Percentiles rank a stretch among this genome's conserved stretches.
These are phyloP conservation scores for Aplysina aerophoba DNA, from an alignment of 37 sponge, comb jelly and placozoan species.

Conservation along the genomic window DNA sequence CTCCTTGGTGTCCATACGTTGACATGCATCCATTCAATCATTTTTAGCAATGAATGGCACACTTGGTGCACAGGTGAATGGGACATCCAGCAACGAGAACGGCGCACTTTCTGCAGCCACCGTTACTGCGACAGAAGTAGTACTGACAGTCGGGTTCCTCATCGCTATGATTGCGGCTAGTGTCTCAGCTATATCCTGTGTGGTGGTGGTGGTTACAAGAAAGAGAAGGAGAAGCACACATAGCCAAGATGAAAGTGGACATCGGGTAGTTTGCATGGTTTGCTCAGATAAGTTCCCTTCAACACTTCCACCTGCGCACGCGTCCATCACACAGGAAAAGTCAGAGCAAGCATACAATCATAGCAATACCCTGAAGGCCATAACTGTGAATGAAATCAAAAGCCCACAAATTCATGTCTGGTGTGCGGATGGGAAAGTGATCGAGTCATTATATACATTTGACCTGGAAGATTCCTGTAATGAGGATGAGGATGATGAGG, in stretches of 20 bases:
- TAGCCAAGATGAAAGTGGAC: neutral
- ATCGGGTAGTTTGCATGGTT: neutral
- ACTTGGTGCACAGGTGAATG: too few relatives aligned
- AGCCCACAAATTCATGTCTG: neutral
- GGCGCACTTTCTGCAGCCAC: neutral
- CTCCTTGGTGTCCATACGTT: too few relatives aligned
- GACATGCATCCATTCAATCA: too few relatives aligned
- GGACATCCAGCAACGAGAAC: too few relatives aligned
- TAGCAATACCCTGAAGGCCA: too few relatives aligned
- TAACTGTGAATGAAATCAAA: neutral
- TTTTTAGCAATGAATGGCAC: too few relatives aligned
- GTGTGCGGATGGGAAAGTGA: neutral
- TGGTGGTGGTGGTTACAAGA: neutral
- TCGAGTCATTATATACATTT: slow-evolving; percentile 8
- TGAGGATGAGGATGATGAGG: neutral
- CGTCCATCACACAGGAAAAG: too few relatives aligned
- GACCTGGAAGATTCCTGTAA: neutral
- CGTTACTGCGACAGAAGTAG: neutral
- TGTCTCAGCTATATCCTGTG: neutral
- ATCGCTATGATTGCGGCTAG: neutral
- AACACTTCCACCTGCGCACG: neutral
- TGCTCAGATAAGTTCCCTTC: neutral
- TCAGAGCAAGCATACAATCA: neutral
- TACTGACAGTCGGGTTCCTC: neutral
- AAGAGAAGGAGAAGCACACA: neutral